Evolutionary conservation across 1,140 invertebrate species (phyloP), one percentile per base, ranked within the genome.

Genomic region (Cyphomyrmex costatus): DNA sequence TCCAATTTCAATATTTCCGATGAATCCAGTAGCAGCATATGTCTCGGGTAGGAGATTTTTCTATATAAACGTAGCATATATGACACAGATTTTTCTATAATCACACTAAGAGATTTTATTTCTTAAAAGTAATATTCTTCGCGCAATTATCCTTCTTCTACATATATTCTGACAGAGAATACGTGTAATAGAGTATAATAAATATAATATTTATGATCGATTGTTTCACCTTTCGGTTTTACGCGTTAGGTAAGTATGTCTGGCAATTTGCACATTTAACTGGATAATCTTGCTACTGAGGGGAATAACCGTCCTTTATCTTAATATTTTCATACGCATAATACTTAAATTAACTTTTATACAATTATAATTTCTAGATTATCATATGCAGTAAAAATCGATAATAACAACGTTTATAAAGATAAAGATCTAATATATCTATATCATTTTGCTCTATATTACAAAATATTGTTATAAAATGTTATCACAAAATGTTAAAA

Each of bases 1-100:
- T 16, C 94, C 94, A 58, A 93, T 73, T 19, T 86, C 63, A 2
- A 94, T 65, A 76, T 95, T 93, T 3, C 94, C 94, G 53, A 94
- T 93, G 60, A 94, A 95, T 70, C 86, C 85, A 27, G 36, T 5
- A 6, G 63, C 73, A 46, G 80, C 89, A 7, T 87, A 74, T 24
- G 92, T 87, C 7, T 89, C 73, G 3, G 53, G 61, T n/a, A 60
- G 53, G 2, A 49, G n/a, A 80, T 60, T 89, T 65, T 83, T 49
- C 87, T 91, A 19, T 42, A 21, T 1, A 53, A 4, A 66, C 16
- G n/a, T 7, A 10, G 27, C 12, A 60, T 19, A 36, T 36, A 58
- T 58, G 12, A 36, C 3, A 36, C 33, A 74, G 3, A 36, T 36
- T 36, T 80, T 24, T 68, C 21, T 79, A 19, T 24, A 8, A 56